A percentile compares a stretch with the other conserved stretches of the same genome.
Conservation (phyloP, 2,888 invertebrate genomes). For the Campaea margaritaria region DNA sequence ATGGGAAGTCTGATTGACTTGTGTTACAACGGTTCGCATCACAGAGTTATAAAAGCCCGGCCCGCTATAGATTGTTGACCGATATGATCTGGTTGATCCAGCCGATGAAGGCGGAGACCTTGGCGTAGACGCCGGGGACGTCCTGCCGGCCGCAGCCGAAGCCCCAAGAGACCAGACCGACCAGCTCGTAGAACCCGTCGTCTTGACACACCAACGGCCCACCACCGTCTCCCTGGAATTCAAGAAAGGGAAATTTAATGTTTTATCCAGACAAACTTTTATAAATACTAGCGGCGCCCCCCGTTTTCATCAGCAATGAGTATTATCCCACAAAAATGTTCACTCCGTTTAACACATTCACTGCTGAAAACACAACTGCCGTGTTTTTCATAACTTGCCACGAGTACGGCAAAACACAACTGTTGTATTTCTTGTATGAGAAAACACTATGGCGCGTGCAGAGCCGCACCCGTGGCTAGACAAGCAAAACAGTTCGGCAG, state of each 20-base stretch:
- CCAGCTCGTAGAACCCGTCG: conserved; percentile 96
- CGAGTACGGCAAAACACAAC: too few species aligned
- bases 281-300: neutral
- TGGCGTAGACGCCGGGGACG: conserved; percentile 98
- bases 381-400: too few species aligned
- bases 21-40: too few species aligned
- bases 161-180: conserved; percentile 97
- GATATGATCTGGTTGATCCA: conserved; percentile 99
- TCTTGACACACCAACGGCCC: conserved; percentile 97
- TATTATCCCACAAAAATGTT: too few species aligned
- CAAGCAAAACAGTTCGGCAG: too few species aligned
- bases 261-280: neutral
- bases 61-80: conserved; percentile 92
- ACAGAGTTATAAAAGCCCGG: neutral
- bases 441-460: too few species aligned
- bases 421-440: too few species aligned
- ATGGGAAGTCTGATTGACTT: too few species aligned
- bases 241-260: conserved; percentile 31
- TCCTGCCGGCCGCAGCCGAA: conserved; percentile 96
- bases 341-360: too few species aligned
- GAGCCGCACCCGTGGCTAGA: too few species aligned
- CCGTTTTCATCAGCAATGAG: too few species aligned
- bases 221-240: conserved; percentile 94
- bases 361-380: too few species aligned
- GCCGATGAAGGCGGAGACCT: conserved; percentile 97